These are phyloP conservation scores for Glyphotaelius pellucidus DNA, from an alignment of 2,888 invertebrate species.

Conservation along the genomic window DNA sequence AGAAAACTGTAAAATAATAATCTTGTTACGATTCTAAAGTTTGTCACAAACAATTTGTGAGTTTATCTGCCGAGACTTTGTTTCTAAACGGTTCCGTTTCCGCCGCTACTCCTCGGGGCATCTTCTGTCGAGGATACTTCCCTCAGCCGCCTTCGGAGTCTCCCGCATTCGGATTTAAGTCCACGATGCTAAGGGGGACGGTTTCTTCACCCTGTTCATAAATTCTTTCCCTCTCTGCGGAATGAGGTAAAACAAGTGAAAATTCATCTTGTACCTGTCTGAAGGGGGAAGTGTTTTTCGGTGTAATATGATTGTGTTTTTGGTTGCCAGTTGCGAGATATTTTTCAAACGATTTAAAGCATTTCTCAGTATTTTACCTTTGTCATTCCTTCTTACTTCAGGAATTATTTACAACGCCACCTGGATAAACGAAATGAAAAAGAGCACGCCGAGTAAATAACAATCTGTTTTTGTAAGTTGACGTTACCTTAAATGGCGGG, in stretches of 20 bases:
- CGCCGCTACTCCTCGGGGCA: neutral
- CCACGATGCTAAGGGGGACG: neutral
- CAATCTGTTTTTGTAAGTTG: neutral
- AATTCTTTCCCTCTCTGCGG: neutral
- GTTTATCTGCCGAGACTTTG: neutral
- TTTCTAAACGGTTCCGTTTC: neutral
- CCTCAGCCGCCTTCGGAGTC: neutral
- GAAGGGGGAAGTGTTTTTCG: neutral
- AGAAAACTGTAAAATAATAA: neutral
- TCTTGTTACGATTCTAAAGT: neutral
- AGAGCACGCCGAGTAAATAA: neutral
- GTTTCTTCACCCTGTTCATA: neutral
- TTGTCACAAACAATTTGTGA: neutral
- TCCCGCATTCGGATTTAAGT: neutral
- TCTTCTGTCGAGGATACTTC: neutral
- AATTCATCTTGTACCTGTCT: neutral
- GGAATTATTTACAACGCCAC: neutral
- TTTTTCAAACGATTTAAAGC: neutral
- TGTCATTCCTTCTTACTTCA: too few species aligned
- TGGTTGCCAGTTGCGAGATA: neutral
- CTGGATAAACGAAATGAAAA: neutral
- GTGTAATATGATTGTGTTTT: neutral
- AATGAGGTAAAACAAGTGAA: neutral
- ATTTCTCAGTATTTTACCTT: neutral
- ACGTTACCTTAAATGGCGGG: neutral